Evolutionary conservation across 2,888 invertebrate species (phyloP).

Genomic region (Cheilosia scutellata): DNA sequence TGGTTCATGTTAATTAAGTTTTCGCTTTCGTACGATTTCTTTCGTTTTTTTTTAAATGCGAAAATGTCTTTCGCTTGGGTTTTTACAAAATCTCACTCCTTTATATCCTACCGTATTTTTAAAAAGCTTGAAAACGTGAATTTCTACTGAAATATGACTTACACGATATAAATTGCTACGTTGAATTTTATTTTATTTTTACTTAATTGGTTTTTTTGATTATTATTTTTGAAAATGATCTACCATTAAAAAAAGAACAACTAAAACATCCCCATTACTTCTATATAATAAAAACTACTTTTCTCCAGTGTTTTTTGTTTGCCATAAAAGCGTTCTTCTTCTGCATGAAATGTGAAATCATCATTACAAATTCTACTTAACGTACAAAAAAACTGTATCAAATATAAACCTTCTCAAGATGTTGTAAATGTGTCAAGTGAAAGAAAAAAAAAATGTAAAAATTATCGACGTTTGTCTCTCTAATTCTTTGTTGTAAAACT

Average conservation of each 20-base stretch:
- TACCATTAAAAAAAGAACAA: constrained; percentile 9
- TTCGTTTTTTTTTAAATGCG: too few species aligned
- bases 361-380: constrained; percentile 29
- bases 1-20: too few species aligned
- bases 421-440: constrained; percentile 58
- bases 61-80: too few species aligned
- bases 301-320: constrained; percentile 43
- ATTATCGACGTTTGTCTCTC: constrained; percentile 53
- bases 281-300: constrained; percentile 10
- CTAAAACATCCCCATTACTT: constrained; percentile 18
- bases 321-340: constrained; percentile 48
- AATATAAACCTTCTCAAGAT: constrained; percentile 42
- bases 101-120: too few species aligned
- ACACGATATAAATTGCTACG: not conserved
- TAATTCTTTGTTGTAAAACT: constrained; percentile 62
- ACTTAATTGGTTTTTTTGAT: constrained; percentile 11
- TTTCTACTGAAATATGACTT: not conserved
- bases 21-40: too few species aligned
- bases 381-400: constrained; percentile 30
- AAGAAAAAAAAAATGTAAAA: constrained; percentile 43
- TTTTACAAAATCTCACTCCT: too few species aligned
- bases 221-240: constrained; percentile 22
- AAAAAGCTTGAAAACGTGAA: too few species aligned
- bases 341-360: constrained; percentile 65
- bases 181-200: constrained; percentile 20